Conservation (phyloP, 2,888 invertebrate species). For the Cryptus armator region DNA sequence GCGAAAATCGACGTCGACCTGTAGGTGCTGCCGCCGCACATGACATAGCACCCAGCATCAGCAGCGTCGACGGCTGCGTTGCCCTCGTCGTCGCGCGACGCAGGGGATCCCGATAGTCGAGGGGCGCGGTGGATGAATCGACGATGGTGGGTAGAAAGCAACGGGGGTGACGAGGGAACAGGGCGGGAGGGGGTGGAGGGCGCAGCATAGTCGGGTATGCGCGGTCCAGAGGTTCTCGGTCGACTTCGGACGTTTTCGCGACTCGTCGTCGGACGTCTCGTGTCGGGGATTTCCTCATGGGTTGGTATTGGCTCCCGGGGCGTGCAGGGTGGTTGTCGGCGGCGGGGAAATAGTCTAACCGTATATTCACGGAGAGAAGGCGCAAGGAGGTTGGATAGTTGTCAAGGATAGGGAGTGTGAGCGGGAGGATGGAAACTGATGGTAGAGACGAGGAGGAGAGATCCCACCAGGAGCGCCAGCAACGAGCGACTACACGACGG, state of each 20-base stretch:
- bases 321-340: slow-evolving; percentile 73
- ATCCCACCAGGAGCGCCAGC: slow-evolving; percentile 33
- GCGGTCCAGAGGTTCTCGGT: slow-evolving; percentile 76
- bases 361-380: slow-evolving; percentile 63
- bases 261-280: slow-evolving; percentile 81
- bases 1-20: slow-evolving; percentile 73
- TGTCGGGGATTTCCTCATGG: slow-evolving; percentile 83
- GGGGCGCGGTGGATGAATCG: slow-evolving; percentile 41
- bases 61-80: slow-evolving; percentile 50
- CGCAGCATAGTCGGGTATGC: slow-evolving; percentile 32
- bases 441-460: slow-evolving; percentile 43
- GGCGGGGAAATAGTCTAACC: slow-evolving; percentile 79
- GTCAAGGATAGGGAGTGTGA: slow-evolving; percentile 68
- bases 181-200: slow-evolving; percentile 37
- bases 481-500: slow-evolving; percentile 21
- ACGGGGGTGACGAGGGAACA: slow-evolving; percentile 65
- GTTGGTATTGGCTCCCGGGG: slow-evolving; percentile 85
- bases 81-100: slow-evolving; percentile 36
- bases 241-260: slow-evolving; percentile 80
- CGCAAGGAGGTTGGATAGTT: slow-evolving; percentile 59
- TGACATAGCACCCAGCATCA: slow-evolving; percentile 71
- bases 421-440: slow-evolving; percentile 81
- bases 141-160: slow-evolving; percentile 24
- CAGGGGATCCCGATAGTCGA: slow-evolving; percentile 42
- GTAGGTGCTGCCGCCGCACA: slow-evolving; percentile 80